Conservation (phyloP, 1,140 invertebrate species). For the Chionoecetes opilio region DNA sequence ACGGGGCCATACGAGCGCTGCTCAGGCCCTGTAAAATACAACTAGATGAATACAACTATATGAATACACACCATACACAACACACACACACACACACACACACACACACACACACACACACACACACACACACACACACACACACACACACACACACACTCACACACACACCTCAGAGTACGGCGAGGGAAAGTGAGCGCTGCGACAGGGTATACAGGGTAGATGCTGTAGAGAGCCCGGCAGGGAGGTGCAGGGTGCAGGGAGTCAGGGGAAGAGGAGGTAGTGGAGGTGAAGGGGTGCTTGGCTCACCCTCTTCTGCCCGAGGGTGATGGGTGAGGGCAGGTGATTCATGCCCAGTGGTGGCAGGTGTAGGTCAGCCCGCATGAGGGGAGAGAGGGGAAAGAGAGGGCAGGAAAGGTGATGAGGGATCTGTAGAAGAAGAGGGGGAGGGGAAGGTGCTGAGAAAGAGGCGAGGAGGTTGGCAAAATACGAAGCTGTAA, state of each 20-base stretch:
- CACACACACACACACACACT: too few relatives aligned
- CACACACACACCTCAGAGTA: too few relatives aligned
- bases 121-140: too few relatives aligned
- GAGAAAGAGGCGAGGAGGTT: constrained; percentile 37
- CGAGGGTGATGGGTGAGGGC: constrained; percentile 30
- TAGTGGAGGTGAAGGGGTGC: not conserved
- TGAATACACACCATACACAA: too few relatives aligned
- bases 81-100: not conserved
- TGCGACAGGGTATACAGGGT: not conserved
- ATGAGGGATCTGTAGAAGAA: not conserved
- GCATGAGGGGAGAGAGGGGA: not conserved
- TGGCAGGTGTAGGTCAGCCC: constrained; percentile 45
- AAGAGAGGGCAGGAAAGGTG: not conserved
- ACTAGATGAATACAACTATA: too few relatives aligned
- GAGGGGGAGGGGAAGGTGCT: not conserved
- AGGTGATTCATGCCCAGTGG: constrained; percentile 33
- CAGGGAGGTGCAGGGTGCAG: not conserved
- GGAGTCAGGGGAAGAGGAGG: not conserved
- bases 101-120: too few relatives aligned
- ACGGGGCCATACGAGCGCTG: too few relatives aligned
- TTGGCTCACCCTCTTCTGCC: not conserved
- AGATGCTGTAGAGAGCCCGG: not conserved
- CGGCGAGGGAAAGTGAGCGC: not conserved
- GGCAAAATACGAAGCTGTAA: constrained; percentile 32
- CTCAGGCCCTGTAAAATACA: too few relatives aligned